Percentiles rank a stretch among this genome's conserved stretches.
Conservation (phyloP, 1,140 invertebrate genomes). For the Drosophila jambulina region DNA sequence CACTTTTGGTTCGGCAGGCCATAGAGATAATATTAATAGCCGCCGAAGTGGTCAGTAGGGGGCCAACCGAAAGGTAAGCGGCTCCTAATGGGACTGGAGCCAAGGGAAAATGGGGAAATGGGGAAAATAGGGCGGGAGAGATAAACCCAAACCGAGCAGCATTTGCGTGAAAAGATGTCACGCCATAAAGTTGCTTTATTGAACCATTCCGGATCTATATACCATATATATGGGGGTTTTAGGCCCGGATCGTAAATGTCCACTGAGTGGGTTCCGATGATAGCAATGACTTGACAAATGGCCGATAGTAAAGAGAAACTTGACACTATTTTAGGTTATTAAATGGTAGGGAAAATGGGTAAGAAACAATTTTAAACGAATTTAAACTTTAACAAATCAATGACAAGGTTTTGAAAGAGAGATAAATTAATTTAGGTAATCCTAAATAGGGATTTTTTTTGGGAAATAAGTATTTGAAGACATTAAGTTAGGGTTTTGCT, state of each 20-base stretch:
- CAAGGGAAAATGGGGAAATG: neutral
- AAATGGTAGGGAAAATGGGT: neutral
- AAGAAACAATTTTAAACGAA: neutral
- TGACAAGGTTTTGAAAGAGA: neutral
- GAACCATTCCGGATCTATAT: constrained; percentile 24
- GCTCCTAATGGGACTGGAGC: constrained; percentile 17
- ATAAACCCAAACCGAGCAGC: constrained; percentile 12
- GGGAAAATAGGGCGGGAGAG: constrained; percentile 8
- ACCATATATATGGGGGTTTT: constrained; percentile 17
- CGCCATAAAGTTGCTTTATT: constrained; percentile 49
- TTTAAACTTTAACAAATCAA: neutral
- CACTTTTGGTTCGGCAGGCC: constrained; percentile 35
- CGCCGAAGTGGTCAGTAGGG: constrained; percentile 29
- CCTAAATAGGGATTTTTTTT: neutral
- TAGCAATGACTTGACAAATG: constrained; percentile 37
- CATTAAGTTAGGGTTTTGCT: neutral
- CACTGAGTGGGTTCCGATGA: constrained; percentile 26
- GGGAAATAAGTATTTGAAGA: neutral
- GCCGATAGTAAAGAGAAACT: neutral
- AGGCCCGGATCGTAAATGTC: constrained; percentile 24
- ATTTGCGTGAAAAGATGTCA: constrained; percentile 53
- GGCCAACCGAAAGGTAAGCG: constrained; percentile 30
- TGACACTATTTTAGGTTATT: neutral
- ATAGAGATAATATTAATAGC: constrained; percentile 52
- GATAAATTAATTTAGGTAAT: neutral